Conservation (phyloP, 2,888 invertebrate species). For the Ectobius pallidus region DNA sequence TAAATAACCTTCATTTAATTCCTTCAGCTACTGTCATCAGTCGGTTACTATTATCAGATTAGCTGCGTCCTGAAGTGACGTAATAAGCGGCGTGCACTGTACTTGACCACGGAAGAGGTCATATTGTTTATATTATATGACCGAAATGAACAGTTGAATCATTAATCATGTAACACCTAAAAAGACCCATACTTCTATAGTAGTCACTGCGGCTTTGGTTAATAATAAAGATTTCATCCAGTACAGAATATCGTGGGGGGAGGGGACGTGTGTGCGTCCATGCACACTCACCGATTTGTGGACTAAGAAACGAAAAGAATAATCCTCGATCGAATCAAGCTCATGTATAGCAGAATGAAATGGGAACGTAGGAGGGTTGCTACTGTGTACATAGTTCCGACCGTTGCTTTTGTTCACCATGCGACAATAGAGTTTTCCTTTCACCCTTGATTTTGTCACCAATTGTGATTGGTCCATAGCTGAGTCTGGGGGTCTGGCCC, state of each 20-base stretch:
- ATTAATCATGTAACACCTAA: no score
- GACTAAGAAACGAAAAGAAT: constrained; percentile 19
- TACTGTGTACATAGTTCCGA: constrained; percentile 15
- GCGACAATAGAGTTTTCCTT: constrained; percentile 34
- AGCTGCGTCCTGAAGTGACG: no score
- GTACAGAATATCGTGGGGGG: background rate
- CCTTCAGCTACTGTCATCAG: no score
- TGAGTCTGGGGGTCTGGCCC: constrained; percentile 11
- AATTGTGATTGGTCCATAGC: constrained; percentile 26
- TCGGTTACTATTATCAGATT: no score
- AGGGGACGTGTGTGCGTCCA: background rate
- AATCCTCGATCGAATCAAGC: constrained; percentile 21
- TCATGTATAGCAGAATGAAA: constrained; percentile 46
- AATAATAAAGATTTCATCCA: constrained; percentile 12
- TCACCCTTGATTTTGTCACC: background rate
- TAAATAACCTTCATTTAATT: no score
- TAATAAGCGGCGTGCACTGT: no score
- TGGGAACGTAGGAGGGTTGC: constrained; percentile 44
- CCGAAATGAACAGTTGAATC: no score
- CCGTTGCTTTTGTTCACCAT: constrained; percentile 34
- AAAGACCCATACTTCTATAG: no score
- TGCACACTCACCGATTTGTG: constrained; percentile 17
- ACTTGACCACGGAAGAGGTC: no score
- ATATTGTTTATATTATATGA: no score
- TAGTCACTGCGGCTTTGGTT: constrained; percentile 28